Conservation (phyloP, 2,888 invertebrate genomes). For the Gari tellinella region DNA sequence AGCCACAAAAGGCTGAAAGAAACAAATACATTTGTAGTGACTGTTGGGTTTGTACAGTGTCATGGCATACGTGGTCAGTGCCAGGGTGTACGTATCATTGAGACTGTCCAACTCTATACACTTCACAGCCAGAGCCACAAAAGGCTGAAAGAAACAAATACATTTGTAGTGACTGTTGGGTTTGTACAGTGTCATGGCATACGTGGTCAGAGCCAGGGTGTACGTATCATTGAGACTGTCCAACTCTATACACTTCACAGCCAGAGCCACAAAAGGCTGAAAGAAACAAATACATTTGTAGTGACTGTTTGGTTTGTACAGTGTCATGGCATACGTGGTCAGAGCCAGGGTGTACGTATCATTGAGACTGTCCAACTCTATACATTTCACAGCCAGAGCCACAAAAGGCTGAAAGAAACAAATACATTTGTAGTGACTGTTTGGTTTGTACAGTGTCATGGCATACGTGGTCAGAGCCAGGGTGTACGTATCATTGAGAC, state of each 20-base stretch:
- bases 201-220: slow-evolving; percentile 74
- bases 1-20: slow-evolving; percentile 54
- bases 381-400: slow-evolving; percentile 55
- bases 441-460: slow-evolving; percentile 65
- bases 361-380: slow-evolving; percentile 51
- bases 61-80: slow-evolving; percentile 76
- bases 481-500: slow-evolving; percentile 75
- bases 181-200: slow-evolving; percentile 73
- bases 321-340: slow-evolving; percentile 74
- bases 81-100: slow-evolving; percentile 76
- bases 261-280: slow-evolving; percentile 56
- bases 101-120: slow-evolving; percentile 57
- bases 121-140: slow-evolving; percentile 52
- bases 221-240: slow-evolving; percentile 74
- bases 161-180: slow-evolving; percentile 52
- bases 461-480: slow-evolving; percentile 77
- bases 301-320: slow-evolving; percentile 60
- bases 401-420: slow-evolving; percentile 53
- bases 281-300: too few species aligned
- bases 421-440: too few species aligned
- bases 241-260: slow-evolving; percentile 54
- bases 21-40: slow-evolving; percentile 37
- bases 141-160: slow-evolving; percentile 47
- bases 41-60: slow-evolving; percentile 65
- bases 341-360: slow-evolving; percentile 79